These are phyloP conservation scores for Danio jaintianensis DNA, from an alignment of 2,797 vertebrate species.

Conservation along the genomic window DNA sequence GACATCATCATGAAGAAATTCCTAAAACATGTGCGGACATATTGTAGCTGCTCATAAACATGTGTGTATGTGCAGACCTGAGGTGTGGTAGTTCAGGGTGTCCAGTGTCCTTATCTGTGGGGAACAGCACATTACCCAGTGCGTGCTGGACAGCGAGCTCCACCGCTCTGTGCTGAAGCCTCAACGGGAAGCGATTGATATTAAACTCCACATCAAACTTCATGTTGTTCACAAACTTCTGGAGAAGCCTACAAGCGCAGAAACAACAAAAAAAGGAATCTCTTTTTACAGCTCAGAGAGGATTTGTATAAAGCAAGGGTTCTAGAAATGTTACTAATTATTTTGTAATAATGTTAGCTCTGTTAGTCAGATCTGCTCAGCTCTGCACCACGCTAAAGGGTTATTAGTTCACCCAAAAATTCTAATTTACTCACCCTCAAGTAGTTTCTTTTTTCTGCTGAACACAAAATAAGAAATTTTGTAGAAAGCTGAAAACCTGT, in stretches of 20 bases:
- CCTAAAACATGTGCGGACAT: neutral
- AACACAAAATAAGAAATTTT: too few species aligned
- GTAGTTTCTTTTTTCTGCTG: too few species aligned
- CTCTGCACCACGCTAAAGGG: too few species aligned
- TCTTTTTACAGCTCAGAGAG: neutral
- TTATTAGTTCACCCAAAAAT: too few species aligned
- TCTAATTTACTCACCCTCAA: too few species aligned
- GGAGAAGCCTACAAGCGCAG: constrained; percentile 76
- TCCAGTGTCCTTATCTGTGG: constrained; percentile 64
- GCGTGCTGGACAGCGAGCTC: constrained; percentile 69
- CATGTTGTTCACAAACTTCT: constrained; percentile 80
- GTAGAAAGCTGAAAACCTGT: too few species aligned
- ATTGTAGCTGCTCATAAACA: neutral
- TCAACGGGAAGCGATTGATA: constrained; percentile 85
- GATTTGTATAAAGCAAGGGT: neutral
- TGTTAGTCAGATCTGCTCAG: too few species aligned
- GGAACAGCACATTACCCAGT: constrained; percentile 84
- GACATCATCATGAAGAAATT: neutral
- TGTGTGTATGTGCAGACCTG: constrained; percentile 63
- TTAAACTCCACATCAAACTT: constrained; percentile 92
- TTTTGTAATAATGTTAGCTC: neutral
- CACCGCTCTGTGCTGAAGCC: constrained; percentile 85
- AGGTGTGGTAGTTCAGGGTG: constrained; percentile 62
- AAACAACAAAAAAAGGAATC: neutral
- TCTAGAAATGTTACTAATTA: neutral